Conservation (phyloP, 2,113 vertebrate genomes). For the Willisornis vidua region DNA sequence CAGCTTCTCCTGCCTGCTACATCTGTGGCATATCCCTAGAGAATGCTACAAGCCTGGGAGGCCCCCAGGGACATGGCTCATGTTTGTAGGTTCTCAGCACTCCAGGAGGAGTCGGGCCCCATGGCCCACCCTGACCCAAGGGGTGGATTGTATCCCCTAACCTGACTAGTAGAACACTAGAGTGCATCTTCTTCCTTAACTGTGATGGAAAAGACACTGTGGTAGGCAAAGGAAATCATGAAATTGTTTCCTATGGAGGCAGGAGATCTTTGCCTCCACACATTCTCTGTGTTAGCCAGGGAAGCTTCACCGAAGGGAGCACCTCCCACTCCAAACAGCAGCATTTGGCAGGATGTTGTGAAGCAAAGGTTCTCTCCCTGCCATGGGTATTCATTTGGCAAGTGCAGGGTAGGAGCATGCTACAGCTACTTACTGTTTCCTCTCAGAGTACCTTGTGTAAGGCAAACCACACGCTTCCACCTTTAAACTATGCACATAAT, state of each 20-base stretch:
- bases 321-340: background rate
- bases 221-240: background rate
- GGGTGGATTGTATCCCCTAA: background rate
- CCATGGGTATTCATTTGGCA: background rate
- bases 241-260: background rate
- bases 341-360: background rate
- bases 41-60: background rate
- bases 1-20: background rate
- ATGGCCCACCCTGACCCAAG: background rate
- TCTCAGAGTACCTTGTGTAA: background rate
- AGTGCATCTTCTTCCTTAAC: background rate
- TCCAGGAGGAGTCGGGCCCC: background rate
- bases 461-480: background rate
- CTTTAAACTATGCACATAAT: rapidly evolving
- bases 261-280: background rate
- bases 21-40: background rate
- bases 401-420: background rate
- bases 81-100: background rate
- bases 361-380: background rate
- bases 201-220: background rate
- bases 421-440: background rate
- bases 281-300: background rate
- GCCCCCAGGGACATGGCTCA: background rate
- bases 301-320: background rate
- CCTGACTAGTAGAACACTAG: background rate